These are phyloP conservation scores for Xiphias gladius DNA, from an alignment of 2,113 vertebrate genomes.

Conservation along the genomic window DNA sequence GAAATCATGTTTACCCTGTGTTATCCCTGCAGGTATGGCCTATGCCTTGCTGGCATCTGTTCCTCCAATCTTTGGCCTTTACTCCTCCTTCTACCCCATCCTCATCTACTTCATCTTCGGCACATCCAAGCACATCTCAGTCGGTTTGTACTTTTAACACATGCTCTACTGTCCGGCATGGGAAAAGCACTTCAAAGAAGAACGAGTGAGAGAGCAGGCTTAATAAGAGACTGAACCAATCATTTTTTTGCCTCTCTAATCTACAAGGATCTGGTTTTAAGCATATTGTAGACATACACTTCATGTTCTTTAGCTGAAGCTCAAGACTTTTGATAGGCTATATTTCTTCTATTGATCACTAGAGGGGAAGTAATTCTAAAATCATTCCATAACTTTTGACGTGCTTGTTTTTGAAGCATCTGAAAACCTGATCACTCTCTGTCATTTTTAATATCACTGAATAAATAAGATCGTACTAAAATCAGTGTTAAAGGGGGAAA, in stretches of 20 bases:
- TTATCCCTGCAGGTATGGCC: slow-evolving; percentile 87
- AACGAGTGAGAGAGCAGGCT: not conserved
- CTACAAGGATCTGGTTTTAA: not conserved
- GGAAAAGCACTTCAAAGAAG: too few species aligned
- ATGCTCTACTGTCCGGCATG: not conserved
- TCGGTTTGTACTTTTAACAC: slow-evolving; percentile 87
- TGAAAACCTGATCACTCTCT: too few species aligned
- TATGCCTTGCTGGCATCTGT: slow-evolving; percentile 93
- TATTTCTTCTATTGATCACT: too few species aligned
- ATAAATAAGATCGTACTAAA: too few species aligned
- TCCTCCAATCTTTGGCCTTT: slow-evolving; percentile 93
- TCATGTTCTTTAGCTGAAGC: not conserved
- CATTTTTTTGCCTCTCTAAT: not conserved
- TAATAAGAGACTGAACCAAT: not conserved
- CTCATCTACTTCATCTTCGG: slow-evolving; percentile 97
- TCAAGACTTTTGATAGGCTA: not conserved
- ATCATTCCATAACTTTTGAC: too few species aligned
- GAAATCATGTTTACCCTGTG: not conserved
- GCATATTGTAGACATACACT: not conserved
- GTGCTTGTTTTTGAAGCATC: too few species aligned
- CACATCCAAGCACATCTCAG: slow-evolving; percentile 94
- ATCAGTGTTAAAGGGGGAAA: too few species aligned
- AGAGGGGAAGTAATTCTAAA: too few species aligned
- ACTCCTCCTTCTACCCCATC: slow-evolving; percentile 95
- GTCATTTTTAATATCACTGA: too few species aligned